Evolutionary conservation across 2,113 vertebrate genomes (phyloP), one percentile per base, ranked within the genome.

Genomic region (Condylura cristata): DNA sequence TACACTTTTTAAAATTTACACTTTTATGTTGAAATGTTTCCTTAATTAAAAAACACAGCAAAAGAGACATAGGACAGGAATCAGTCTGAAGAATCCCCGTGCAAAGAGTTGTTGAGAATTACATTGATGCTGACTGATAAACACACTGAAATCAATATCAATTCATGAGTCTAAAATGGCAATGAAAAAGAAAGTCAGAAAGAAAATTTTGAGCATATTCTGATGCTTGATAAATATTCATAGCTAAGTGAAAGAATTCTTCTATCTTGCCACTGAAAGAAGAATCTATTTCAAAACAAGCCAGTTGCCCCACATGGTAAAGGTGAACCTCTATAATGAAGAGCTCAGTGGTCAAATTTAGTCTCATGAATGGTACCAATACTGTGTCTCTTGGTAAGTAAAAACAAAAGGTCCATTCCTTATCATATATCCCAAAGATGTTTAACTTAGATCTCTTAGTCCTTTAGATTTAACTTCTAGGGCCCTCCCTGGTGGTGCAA

Each of bases 11-110:
- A 61, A 22, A 61, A 22, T 61, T 26, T 28, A 51, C 22, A 24
- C 53, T 56, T 22, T 66, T 39, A 74, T 74, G 72, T 82, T 83
- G 74, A 83, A 79, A 60, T 1, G n/a, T 79, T 82, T 79, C 41
- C 28, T 68, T 71, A 92, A 90, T 74, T 17, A 74, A 70, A 91
- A 84, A 85, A 58, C 3, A 71, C 1, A 60, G 46, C 26, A 92
- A 95, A 94, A 89, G 83, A 56, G 48, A 86, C 30, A 86, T 1
- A 90, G 76, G n/a, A 74, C 2, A 90, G 76, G n/a, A 74, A 61
- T 87, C 28, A 75, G 26, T 28, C 30, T 66, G 34, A 90, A 87
- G 60, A 20, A 2, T 70, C 13, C 32, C 34, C n/a, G 85, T 34
- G 11, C 51, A 39, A n/a, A 87, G 76, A 93, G 26, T 4, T 86